These are phyloP conservation scores for Nestor notabilis DNA, from an alignment of 2,113 vertebrate genomes.

Conservation along the genomic window DNA sequence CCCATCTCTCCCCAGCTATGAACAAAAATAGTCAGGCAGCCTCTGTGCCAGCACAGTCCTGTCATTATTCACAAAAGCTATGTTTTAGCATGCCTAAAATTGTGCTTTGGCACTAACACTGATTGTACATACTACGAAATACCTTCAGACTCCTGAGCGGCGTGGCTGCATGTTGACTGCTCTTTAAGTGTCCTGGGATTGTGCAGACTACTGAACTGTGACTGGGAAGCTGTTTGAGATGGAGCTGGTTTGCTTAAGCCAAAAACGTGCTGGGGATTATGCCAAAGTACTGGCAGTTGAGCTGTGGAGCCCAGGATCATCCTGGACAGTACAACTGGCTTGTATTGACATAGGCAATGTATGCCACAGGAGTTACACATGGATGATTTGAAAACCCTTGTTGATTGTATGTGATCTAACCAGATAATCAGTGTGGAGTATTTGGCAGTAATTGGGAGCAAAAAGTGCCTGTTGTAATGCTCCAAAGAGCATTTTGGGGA, in stretches of 20 bases:
- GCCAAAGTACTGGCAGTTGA: accelerated
- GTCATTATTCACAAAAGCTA: neutral
- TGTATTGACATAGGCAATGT: neutral
- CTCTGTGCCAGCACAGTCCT: neutral
- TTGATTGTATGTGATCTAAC: neutral
- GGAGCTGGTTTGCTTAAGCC: neutral
- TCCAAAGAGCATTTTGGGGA: neutral
- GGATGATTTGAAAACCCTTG: neutral
- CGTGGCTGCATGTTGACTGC: neutral
- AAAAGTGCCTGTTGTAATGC: accelerated
- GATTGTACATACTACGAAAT: neutral
- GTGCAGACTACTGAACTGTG: neutral
- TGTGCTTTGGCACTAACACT: no score
- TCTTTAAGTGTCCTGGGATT: neutral
- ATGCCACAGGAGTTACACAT: neutral
- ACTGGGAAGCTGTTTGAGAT: neutral
- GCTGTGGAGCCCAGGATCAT: no score
- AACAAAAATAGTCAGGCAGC: neutral
- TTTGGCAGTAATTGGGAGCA: neutral
- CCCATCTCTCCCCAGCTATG: neutral
- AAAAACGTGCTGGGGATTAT: neutral
- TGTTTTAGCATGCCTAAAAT: neutral
- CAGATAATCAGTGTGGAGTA: neutral
- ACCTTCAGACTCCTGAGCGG: neutral
- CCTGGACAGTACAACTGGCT: neutral